phyloP scores from a whole-genome alignment of 2,888 invertebrate species.

The Liopterus haemorrhoidalis region DNA sequence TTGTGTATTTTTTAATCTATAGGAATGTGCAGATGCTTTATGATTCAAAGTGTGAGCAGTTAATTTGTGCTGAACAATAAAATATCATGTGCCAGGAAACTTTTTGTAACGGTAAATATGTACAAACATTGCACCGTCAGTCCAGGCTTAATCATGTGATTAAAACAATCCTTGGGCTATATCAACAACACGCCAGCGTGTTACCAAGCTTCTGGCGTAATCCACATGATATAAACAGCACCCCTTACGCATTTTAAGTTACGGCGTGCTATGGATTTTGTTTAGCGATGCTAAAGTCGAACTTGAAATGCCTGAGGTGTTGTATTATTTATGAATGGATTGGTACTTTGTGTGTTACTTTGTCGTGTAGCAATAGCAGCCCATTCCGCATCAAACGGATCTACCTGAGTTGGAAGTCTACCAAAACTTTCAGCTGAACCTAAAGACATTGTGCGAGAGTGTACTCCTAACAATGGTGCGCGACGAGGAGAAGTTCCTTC shows the following conservation, averaged over 20 bases:
- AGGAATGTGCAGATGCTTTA: no score
- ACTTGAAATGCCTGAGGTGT: slow-evolving; percentile 55
- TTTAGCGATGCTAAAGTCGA: slow-evolving; percentile 49
- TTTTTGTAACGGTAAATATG: slow-evolving; percentile 28
- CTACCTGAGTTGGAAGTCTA: slow-evolving; percentile 41
- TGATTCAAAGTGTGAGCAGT: no score
- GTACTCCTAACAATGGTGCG: slow-evolving; percentile 49
- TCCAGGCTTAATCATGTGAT: slow-evolving; percentile 36
- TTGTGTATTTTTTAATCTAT: no score
- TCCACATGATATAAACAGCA: slow-evolving; percentile 1
- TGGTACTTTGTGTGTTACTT: slow-evolving; percentile 52
- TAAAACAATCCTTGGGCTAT: not conserved
- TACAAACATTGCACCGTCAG: slow-evolving; percentile 42
- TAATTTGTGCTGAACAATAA: no score
- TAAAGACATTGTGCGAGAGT: slow-evolving; percentile 53
- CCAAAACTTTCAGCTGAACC: slow-evolving; percentile 44
- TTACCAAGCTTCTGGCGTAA: not conserved
- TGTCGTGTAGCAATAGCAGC: slow-evolving; percentile 57
- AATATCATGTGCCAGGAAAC: no score
- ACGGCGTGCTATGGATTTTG: not conserved
- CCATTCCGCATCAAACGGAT: slow-evolving; percentile 85
- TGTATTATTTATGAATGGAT: slow-evolving; percentile 53
- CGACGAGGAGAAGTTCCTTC: slow-evolving; percentile 48
- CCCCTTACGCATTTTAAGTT: slow-evolving; percentile 3
- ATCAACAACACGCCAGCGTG: slow-evolving; percentile 9